These are phyloP conservation scores for Plagodis pulveraria DNA, from an alignment of 2,888 invertebrate genomes.

Conservation along the genomic window DNA sequence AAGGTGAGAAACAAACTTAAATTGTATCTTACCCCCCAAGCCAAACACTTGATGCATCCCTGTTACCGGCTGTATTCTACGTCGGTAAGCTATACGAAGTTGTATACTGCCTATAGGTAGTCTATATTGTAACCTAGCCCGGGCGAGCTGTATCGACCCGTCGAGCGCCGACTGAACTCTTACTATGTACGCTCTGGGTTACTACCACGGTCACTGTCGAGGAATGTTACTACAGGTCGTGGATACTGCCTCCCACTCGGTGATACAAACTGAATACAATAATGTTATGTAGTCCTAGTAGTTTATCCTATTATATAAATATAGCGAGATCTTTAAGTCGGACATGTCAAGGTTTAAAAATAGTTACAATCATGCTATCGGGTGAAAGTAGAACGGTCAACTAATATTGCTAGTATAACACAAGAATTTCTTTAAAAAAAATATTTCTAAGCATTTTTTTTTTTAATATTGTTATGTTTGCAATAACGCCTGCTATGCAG, in stretches of 20 bases:
- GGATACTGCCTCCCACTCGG: neutral
- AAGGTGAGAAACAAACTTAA: neutral
- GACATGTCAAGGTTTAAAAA: neutral
- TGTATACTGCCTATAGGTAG: constrained; percentile 18
- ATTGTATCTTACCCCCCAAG: neutral
- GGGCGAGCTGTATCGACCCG: constrained; percentile 66
- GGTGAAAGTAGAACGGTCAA: too few relatives aligned
- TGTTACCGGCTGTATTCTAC: neutral
- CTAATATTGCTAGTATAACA: too few relatives aligned
- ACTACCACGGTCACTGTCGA: constrained; percentile 11
- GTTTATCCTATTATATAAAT: neutral
- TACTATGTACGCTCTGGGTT: constrained; percentile 18
- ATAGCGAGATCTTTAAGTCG: too few relatives aligned
- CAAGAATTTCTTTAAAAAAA: too few relatives aligned
- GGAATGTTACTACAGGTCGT: constrained; percentile 2
- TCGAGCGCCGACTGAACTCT: constrained; percentile 22
- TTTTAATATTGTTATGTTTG: too few relatives aligned
- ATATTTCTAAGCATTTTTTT: too few relatives aligned
- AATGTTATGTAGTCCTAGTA: neutral
- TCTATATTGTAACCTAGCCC: constrained; percentile 41
- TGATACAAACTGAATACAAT: neutral
- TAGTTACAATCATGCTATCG: neutral
- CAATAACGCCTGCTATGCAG: too few relatives aligned
- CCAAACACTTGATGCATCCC: too few relatives aligned
- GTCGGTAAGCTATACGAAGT: neutral